phyloP scores from a whole-genome alignment of 2,888 invertebrate genomes.

The Calameuta filiformis region DNA sequence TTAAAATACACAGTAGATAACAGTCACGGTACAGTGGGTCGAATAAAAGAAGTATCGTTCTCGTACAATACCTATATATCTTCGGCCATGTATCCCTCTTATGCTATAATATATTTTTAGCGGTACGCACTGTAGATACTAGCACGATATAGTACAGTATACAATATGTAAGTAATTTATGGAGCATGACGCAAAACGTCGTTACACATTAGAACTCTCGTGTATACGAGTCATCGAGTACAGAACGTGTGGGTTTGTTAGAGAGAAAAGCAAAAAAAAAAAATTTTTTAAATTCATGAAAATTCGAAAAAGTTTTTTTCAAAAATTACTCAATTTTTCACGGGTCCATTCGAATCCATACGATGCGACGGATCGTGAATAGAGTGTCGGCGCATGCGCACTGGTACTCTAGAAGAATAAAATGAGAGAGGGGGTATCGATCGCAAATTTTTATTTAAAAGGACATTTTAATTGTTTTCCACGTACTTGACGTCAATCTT shows the following conservation, averaged over 20 bases:
- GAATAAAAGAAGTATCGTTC: neutral
- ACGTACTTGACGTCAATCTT: neutral
- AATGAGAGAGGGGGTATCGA: neutral
- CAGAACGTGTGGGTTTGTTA: neutral
- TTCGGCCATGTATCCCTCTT: neutral
- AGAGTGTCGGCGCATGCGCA: neutral
- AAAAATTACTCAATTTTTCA: neutral
- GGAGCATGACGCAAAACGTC: neutral
- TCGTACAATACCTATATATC: neutral
- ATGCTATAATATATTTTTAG: neutral
- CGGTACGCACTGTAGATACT: neutral
- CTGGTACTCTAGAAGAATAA: neutral
- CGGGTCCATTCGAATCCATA: neutral
- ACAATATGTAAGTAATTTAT: neutral
- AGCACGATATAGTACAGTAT: neutral
- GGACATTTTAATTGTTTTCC: neutral
- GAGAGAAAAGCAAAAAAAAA: neutral
- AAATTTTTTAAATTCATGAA: neutral
- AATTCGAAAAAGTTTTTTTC: neutral
- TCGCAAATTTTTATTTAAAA: neutral
- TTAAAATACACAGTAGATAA: conserved; percentile 30
- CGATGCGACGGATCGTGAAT: neutral
- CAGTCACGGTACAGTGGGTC: conserved; percentile 24
- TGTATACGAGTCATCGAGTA: neutral
- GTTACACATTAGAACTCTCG: neutral